Evolutionary conservation across 1,140 invertebrate genomes (phyloP).

Genomic region (Atopsyche davidsoni): DNA sequence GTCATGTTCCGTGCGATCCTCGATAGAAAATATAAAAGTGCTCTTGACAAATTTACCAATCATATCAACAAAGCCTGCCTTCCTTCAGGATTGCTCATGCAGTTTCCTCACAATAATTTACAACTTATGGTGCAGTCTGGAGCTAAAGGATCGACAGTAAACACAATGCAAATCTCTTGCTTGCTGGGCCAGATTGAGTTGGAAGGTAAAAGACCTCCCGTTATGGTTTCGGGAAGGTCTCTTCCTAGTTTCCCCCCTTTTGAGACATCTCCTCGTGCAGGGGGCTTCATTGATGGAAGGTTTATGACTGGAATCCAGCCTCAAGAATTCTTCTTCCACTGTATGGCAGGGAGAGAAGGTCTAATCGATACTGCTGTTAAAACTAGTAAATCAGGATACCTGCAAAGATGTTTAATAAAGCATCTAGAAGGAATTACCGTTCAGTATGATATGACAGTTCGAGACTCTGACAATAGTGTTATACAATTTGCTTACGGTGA

Average conservation of each 20-base stretch:
- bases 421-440: conserved; percentile 92
- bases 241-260: conserved; percentile 90
- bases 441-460: conserved; percentile 89
- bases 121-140: conserved; percentile 98
- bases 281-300: conserved; percentile 92
- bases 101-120: conserved; percentile 92
- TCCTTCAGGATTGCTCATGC: conserved; percentile 71
- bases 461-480: conserved; percentile 91
- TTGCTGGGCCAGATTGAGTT: conserved; percentile 96
- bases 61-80: conserved; percentile 83
- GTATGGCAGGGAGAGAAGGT: conserved; percentile 98
- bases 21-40: conserved; percentile 81
- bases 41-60: conserved; percentile 80
- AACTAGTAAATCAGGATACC: conserved; percentile 95
- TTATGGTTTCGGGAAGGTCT: conserved; percentile 89
- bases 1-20: conserved; percentile 66
- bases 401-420: conserved; percentile 97
- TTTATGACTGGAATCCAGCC: conserved; percentile 97
- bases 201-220: conserved; percentile 92
- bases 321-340: conserved; percentile 99
- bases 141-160: conserved; percentile 94
- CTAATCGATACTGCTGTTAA: conserved; percentile 82
- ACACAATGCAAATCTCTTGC: conserved; percentile 97
- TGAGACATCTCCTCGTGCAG: conserved; percentile 85
- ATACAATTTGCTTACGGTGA: conserved; percentile 97